Evolutionary conservation across 2,113 vertebrate genomes (phyloP).

Genomic region (Tetrax tetrax): DNA sequence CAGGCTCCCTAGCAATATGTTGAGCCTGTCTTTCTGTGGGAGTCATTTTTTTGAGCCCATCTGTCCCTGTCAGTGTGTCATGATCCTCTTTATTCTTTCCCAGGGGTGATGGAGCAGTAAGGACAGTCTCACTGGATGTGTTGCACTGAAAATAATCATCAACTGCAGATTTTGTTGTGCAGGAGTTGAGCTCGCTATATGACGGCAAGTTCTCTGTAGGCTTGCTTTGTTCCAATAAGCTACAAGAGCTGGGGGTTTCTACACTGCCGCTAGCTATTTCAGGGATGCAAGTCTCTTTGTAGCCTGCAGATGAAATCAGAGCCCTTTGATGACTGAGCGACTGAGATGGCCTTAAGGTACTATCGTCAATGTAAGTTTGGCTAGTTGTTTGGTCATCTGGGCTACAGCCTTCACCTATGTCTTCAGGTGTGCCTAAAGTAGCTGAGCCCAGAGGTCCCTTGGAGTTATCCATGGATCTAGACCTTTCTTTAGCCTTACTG

Average conservation of each 20-base stretch:
- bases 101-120: constrained; percentile 83
- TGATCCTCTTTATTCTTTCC: constrained; percentile 86
- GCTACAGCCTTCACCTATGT: constrained; percentile 85
- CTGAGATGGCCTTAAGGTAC: constrained; percentile 89
- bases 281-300: constrained; percentile 84
- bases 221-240: constrained; percentile 87
- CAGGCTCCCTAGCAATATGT: constrained; percentile 84
- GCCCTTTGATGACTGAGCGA: constrained; percentile 83
- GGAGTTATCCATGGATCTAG: constrained; percentile 97
- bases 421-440: constrained; percentile 86
- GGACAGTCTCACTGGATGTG: constrained; percentile 86
- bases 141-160: constrained; percentile 96
- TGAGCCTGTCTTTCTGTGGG: constrained; percentile 83
- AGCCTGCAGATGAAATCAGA: constrained; percentile 81
- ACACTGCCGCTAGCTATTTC: constrained; percentile 81
- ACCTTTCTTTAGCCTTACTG: constrained; percentile 96
- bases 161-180: constrained; percentile 83
- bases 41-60: constrained; percentile 82
- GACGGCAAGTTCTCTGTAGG: constrained; percentile 85
- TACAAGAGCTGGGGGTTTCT: constrained; percentile 86
- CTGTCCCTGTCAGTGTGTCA: constrained; percentile 86
- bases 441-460: constrained; percentile 88
- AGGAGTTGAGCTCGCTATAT: constrained; percentile 87
- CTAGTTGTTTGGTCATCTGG: constrained; percentile 85
- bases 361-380: constrained; percentile 90